Conservation (phyloP, 2,888 invertebrate genomes). For the Dicyrtomina minuta region DNA sequence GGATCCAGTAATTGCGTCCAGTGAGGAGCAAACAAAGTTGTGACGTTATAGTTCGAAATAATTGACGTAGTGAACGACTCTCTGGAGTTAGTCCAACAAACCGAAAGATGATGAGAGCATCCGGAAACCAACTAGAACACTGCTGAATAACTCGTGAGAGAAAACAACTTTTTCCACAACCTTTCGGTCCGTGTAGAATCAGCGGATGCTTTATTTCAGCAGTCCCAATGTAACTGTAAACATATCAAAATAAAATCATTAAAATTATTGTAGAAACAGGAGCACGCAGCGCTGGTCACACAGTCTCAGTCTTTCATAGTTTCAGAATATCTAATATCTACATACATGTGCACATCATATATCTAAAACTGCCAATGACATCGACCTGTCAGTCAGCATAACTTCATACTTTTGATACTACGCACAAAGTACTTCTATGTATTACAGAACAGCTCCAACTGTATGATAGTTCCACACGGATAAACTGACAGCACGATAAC, state of each 20-base stretch:
- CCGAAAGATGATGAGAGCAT: conserved; percentile 59
- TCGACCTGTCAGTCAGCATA: too few species aligned
- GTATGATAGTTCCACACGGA: too few species aligned
- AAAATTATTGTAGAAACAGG: neutral
- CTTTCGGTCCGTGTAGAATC: conserved; percentile 74
- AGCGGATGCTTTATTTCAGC: conserved; percentile 64
- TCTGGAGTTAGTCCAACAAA: conserved; percentile 62
- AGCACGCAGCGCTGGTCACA: too few species aligned
- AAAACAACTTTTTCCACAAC: conserved; percentile 80
- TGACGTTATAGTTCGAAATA: conserved; percentile 56
- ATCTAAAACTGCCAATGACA: too few species aligned
- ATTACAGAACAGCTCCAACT: too few species aligned
- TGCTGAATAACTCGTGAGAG: conserved; percentile 75
- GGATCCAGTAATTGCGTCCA: conserved; percentile 67
- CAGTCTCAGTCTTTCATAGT: too few species aligned
- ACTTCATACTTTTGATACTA: too few species aligned
- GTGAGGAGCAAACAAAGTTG: conserved; percentile 64
- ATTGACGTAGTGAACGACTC: conserved; percentile 51
- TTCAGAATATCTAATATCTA: too few species aligned
- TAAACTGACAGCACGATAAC: too few species aligned
- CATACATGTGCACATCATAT: too few species aligned
- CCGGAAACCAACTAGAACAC: conserved; percentile 61
- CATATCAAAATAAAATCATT: conserved; percentile 2
- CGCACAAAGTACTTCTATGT: too few species aligned
- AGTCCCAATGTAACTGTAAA: conserved; percentile 65